Percentiles rank a stretch among this genome's conserved stretches.
Conservation (phyloP, 1,140 invertebrate species). For the Coelopa frigida region DNA sequence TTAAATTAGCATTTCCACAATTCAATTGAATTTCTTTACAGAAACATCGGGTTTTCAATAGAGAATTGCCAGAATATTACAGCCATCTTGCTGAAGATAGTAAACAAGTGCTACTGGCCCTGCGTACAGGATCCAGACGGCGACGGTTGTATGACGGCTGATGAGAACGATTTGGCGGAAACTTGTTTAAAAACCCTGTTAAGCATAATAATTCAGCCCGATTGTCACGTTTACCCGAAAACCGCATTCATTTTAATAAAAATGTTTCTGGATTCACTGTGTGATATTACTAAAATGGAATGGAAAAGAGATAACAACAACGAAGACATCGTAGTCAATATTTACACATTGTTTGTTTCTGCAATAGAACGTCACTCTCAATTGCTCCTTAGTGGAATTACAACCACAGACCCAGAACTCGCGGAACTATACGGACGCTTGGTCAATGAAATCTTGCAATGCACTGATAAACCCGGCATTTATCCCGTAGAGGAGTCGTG, state of each 20-base stretch:
- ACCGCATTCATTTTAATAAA: conserved; percentile 49
- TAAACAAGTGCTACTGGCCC: conserved; percentile 43
- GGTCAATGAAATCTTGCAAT: conserved; percentile 55
- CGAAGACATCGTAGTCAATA: conserved; percentile 49
- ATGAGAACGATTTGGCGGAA: conserved; percentile 53
- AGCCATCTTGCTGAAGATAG: conserved; percentile 31
- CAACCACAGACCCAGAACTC: conserved; percentile 41
- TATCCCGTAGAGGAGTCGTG: conserved; percentile 79
- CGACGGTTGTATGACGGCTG: conserved; percentile 46
- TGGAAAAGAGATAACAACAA: conserved; percentile 43
- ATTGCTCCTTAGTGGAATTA: conserved; percentile 51
- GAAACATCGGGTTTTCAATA: conserved; percentile 45
- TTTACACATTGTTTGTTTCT: conserved; percentile 57
- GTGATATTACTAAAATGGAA: conserved; percentile 36
- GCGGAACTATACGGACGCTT: conserved; percentile 44
- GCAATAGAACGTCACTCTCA: conserved; percentile 60
- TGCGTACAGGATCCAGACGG: conserved; percentile 30
- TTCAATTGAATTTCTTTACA: neutral
- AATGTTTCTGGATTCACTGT: conserved; percentile 38
- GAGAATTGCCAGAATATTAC: conserved; percentile 40
- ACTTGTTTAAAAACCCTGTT: conserved; percentile 55
- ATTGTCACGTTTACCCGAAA: conserved; percentile 49
- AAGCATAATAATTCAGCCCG: conserved; percentile 52
- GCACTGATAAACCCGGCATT: conserved; percentile 69
- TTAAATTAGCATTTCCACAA: neutral